Conservation (phyloP, 2,888 invertebrate species). For the Podotricha telesiphe region DNA sequence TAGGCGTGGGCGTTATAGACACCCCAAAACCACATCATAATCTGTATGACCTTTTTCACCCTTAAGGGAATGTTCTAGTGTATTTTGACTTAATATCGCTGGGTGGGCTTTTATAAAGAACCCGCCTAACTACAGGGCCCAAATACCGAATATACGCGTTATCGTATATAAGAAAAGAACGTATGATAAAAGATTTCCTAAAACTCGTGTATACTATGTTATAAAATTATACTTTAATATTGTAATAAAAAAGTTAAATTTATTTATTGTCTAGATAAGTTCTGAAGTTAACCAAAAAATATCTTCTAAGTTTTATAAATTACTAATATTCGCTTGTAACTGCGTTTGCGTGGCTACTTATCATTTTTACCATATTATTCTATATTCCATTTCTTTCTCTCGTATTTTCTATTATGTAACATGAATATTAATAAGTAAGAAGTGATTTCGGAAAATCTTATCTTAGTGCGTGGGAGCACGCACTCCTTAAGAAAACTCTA, state of each 20-base stretch:
- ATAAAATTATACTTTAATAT: not conserved
- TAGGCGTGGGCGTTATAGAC: slow-evolving; percentile 8
- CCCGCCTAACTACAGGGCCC: not conserved
- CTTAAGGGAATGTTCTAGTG: not conserved
- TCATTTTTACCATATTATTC: no score
- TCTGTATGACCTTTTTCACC: slow-evolving; percentile 9
- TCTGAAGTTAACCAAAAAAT: no score
- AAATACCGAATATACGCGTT: not conserved
- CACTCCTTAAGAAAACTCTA: no score
- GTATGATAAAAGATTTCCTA: not conserved
- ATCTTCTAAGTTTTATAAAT: no score
- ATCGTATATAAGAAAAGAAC: not conserved
- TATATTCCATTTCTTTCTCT: no score
- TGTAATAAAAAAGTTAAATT: not conserved
- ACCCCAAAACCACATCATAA: slow-evolving; percentile 8
- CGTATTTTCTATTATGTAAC: no score
- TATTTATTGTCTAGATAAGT: no score
- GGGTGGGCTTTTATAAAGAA: slow-evolving; percentile 2
- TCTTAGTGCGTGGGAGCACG: no score
- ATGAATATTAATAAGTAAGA: no score
- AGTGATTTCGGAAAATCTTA: no score
- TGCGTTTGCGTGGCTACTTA: no score
- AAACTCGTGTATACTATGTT: not conserved
- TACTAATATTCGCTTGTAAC: no score
- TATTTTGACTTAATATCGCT: slow-evolving; percentile 16